Evolutionary conservation across 53 echinoderm and acorn worm species (phyloP), one percentile per base, ranked within the genome.

Genomic region (Zoroaster sp.): DNA sequence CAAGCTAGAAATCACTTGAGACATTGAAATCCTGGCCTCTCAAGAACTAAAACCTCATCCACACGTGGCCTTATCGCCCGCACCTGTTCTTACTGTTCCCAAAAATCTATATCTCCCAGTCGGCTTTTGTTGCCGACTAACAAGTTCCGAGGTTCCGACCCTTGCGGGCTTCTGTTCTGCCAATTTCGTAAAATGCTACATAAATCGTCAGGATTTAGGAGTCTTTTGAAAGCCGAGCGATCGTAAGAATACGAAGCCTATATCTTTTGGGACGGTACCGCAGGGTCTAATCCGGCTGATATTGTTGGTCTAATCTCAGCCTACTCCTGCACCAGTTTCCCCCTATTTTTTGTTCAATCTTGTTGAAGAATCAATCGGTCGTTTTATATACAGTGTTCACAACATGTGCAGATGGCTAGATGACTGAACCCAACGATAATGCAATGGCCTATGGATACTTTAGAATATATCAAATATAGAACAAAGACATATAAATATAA

Each of bases 121-220:
- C 34, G 17, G 85, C 71, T 66, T 85, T 85, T 85, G 85, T 85
- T 71, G 36, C 31, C 72, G 71, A 49, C 71, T 85, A 85, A 71
- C 85, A 70, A 85, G 85, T 71, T 85, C 70, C 43, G 47, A 46
- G 70, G 71, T 69, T 85, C 70, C 52, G 70, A 32, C 85, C 85
- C 85, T 41, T 14, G 44, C 46, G 72, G 85, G 49, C 42, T 34
- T 71, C 85, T 70, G 70, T 45, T 70, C 71, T 85, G 72, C 85
- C 85, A 85, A 85, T 85, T 85, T 85, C 85, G 85, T 85, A 85
- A 85, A 85, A 85, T 70, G 85, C 85, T 85, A 85, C 85, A 85
- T 71, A 85, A 85, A 85, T 85, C 85, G 85, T 70, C 70, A 7
- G 85, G 85, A 85, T 85, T 85, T 85, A 71, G 81, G 70, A 70